Percentiles rank a stretch among this genome's conserved stretches.
Conservation (phyloP, 2,888 invertebrate genomes). For the Nomada fabriciana region DNA sequence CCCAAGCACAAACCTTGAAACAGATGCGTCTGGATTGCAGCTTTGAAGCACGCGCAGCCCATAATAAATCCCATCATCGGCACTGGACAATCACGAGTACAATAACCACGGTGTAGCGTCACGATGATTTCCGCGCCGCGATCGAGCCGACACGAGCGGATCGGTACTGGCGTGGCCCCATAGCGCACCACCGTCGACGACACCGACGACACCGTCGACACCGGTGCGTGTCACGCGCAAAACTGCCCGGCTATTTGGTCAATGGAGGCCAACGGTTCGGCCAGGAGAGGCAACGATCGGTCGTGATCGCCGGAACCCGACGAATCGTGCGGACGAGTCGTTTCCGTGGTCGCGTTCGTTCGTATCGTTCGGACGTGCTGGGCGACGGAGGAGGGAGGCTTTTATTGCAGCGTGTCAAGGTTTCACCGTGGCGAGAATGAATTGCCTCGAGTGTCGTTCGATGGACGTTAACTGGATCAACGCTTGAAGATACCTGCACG, state of each 20-base stretch:
- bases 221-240: slow-evolving; percentile 52
- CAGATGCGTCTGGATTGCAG: slow-evolving; percentile 85
- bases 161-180: slow-evolving; percentile 70
- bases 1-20: slow-evolving; percentile 78
- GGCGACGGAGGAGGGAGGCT: background rate
- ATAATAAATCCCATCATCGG: slow-evolving; percentile 97
- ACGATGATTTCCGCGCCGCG: slow-evolving; percentile 18
- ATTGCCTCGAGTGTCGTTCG: slow-evolving; percentile 7
- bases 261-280: slow-evolving; percentile 52
- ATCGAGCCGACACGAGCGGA: slow-evolving; percentile 46
- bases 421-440: slow-evolving; percentile 3
- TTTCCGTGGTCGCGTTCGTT: slow-evolving; percentile 19
- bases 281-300: slow-evolving; percentile 35
- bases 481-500: background rate
- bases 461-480: slow-evolving; percentile 7
- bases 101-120: slow-evolving; percentile 18
- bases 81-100: slow-evolving; percentile 60
- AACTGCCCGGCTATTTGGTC: slow-evolving; percentile 48
- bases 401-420: slow-evolving; percentile 21
- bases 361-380: background rate
- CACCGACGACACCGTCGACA: slow-evolving; percentile 35
- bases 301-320: slow-evolving; percentile 40
- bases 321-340: slow-evolving; percentile 13
- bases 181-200: slow-evolving; percentile 69
- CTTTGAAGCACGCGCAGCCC: slow-evolving; percentile 97